Evolutionary conservation across 2,888 invertebrate species (phyloP).

Genomic region (Plusia festucae): DNA sequence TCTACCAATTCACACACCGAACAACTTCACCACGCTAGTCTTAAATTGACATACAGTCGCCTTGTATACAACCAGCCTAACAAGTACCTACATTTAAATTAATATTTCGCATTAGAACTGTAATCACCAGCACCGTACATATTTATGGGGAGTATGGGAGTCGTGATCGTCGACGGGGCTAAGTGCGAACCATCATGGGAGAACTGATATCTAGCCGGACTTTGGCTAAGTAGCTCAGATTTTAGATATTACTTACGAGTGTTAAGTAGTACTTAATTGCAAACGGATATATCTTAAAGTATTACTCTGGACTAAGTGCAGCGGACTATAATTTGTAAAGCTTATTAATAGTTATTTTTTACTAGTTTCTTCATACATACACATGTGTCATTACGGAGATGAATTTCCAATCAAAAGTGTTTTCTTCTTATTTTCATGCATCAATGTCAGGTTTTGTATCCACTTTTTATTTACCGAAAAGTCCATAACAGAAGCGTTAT

Average conservation of each 20-base stretch:
- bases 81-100: slow-evolving; percentile 64
- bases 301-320: background rate
- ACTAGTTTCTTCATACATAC: no score
- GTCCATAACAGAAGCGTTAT: no score
- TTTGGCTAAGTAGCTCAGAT: slow-evolving; percentile 48
- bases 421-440: no score
- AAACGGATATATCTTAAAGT: background rate
- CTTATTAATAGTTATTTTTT: no score
- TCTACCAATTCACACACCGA: no score
- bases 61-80: slow-evolving; percentile 32
- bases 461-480: no score
- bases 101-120: slow-evolving; percentile 74
- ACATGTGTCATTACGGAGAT: no score
- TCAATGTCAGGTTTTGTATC: no score
- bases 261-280: slow-evolving; percentile 3
- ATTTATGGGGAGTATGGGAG: slow-evolving; percentile 67
- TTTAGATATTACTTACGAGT: slow-evolving; percentile 30
- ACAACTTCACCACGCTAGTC: background rate
- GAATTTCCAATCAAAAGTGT: no score
- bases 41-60: background rate
- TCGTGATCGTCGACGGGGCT: slow-evolving; percentile 69
- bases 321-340: background rate
- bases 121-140: slow-evolving; percentile 67
- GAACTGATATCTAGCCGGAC: slow-evolving; percentile 54
- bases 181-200: slow-evolving; percentile 65